A percentile compares a stretch with the other conserved stretches of the same genome.
Evolutionary conservation across 2,888 invertebrate genomes (phyloP).

Genomic region (Heliconius hortense): DNA sequence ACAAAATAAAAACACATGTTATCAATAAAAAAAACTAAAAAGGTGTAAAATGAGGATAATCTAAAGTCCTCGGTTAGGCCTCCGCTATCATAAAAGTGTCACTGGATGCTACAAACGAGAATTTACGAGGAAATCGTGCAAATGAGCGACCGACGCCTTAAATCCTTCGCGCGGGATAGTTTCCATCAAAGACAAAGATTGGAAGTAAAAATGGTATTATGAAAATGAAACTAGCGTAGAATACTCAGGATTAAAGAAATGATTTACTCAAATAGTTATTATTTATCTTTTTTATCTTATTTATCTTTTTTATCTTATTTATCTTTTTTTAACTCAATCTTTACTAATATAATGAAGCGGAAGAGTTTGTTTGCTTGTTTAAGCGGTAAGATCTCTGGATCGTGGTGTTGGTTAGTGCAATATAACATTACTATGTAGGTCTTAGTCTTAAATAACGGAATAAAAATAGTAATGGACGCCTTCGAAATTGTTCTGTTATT

Average conservation of each 20-base stretch:
- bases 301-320: too few species aligned
- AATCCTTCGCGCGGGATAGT: constrained; percentile 65
- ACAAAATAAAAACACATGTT: constrained; percentile 12
- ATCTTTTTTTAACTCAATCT: too few species aligned
- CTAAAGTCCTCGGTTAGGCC: constrained; percentile 37
- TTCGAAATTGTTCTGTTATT: too few species aligned
- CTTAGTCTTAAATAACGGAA: too few species aligned
- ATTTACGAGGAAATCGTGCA: constrained; percentile 72
- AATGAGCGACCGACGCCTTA: constrained; percentile 72
- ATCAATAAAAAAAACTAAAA: constrained; percentile 27
- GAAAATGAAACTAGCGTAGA: not conserved
- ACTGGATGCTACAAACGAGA: constrained; percentile 73
- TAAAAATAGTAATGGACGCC: too few species aligned
- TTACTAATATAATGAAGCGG: too few species aligned
- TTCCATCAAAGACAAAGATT: constrained; percentile 45
- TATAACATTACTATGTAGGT: too few species aligned
- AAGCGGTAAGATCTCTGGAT: too few species aligned
- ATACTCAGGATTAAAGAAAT: not conserved
- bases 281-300: too few species aligned
- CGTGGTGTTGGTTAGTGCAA: too few species aligned
- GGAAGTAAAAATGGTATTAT: not conserved
- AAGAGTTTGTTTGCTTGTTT: too few species aligned
- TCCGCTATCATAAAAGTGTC: constrained; percentile 77
- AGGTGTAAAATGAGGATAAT: constrained; percentile 37
- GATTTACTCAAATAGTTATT: too few species aligned